Evolutionary conservation across 1,140 invertebrate species (phyloP), one percentile per base, ranked within the genome.

Genomic region (Drosophila dunni): DNA sequence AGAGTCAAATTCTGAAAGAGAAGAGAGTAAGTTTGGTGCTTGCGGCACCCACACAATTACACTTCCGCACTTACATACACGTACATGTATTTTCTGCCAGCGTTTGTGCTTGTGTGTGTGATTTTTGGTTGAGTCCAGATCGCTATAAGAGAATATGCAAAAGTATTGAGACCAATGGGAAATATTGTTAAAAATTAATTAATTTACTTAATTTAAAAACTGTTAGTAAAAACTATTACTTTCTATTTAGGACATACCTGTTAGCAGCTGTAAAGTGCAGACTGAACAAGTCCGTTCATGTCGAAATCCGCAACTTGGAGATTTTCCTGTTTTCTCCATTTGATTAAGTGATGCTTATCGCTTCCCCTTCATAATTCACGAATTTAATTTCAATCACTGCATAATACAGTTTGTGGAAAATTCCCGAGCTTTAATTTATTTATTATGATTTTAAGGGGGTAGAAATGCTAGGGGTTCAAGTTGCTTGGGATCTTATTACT

Each of bases 331-430:
- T 61, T 72, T 57, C 53, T 24, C 24, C 15, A 13, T 34, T 48
- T 8, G 15, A 48, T 61, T 51, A 38, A 53, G 7, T 38, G 42
- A 56, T 29, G 24, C 36, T 17, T 44, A n/a, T 53, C 53, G 24
- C 45, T 45, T 17, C 36, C 17, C 42, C 33, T 51, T 51, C 20
- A 51, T 50, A 24, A 29, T n/a, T 45, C 24, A 45, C 44, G 7
- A 68, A 56, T 77, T 69, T 42, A 75, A 58, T 63, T 73, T 51
- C 63, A 72, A 58, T 76, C 53, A 61, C 40, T 51, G 48, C 29
- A 46, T 42, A 48, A 46, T 50, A 61, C 7, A 34, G 44, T 33
- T 29, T 17, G 10, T 65, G 72, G 66, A 77, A 80, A 81, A 60
- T 64, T 81, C 66, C 36, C 8, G 50, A 50, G 42, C 38, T 36